A percentile compares a stretch with the other conserved stretches of the same genome.
phyloP scores from a whole-genome alignment of 2,797 vertebrate species.

The Hybognathus amarus region DNA sequence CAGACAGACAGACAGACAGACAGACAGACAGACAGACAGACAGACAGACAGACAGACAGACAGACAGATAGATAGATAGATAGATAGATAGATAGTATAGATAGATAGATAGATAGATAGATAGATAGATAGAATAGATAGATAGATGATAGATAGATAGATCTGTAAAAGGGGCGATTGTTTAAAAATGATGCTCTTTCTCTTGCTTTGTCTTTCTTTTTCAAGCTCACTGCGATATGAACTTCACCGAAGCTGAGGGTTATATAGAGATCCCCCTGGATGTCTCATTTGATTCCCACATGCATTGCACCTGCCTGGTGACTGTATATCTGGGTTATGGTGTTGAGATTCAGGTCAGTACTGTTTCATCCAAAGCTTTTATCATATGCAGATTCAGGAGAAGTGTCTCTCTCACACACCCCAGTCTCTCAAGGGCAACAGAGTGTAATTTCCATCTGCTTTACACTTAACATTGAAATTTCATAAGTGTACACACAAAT shows the following conservation, averaged over 20 bases:
- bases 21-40: no score
- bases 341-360: conserved; percentile 94
- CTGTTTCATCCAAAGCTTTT: conserved; percentile 9
- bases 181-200: conserved; percentile 1
- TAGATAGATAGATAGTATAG: not conserved
- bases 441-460: not conserved
- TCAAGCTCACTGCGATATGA: conserved; percentile 88
- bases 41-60: not conserved
- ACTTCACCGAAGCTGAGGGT: conserved; percentile 90
- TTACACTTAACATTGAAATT: conserved; percentile 22
- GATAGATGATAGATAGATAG: no score
- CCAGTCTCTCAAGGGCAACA: conserved; percentile 23
- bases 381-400: conserved; percentile 32
- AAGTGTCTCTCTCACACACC: not conserved
- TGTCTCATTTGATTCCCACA: conserved; percentile 68
- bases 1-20: not conserved
- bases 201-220: conserved; percentile 19
- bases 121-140: no score
- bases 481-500: conserved; percentile 13
- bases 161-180: conserved; percentile 5
- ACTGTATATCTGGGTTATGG: conserved; percentile 95
- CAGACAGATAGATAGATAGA: no score
- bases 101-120: not conserved
- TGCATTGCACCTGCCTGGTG: conserved; percentile 92
- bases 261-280: conserved; percentile 82